Conservation (phyloP, 2,888 invertebrate species). For the Drosophila putrida region DNA sequence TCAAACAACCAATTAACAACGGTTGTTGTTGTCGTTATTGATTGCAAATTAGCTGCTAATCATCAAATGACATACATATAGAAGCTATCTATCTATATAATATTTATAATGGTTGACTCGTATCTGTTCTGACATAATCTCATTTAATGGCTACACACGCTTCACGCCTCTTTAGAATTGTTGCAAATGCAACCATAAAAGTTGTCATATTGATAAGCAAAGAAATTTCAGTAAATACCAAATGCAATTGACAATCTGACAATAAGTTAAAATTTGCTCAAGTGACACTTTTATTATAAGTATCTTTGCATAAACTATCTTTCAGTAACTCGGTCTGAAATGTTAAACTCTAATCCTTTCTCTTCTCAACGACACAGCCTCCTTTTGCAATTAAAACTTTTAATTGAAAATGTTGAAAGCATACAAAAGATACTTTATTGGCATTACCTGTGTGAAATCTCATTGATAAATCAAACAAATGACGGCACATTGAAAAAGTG, state of each 20-base stretch:
- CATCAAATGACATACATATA: constrained; percentile 18
- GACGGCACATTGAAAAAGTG: constrained; percentile 3
- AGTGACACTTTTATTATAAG: background rate
- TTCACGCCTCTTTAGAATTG: too few relatives aligned
- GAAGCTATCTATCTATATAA: constrained; percentile 15
- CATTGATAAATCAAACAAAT: constrained; percentile 17
- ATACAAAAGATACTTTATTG: constrained; percentile 9
- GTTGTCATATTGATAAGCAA: constrained; percentile 18
- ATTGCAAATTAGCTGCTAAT: constrained; percentile 70
- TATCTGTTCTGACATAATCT: constrained; percentile 48
- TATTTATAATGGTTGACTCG: constrained; percentile 1
- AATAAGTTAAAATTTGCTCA: constrained; percentile 4
- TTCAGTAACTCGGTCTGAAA: background rate
- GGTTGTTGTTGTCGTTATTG: constrained; percentile 46
- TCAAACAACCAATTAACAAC: constrained; percentile 47
- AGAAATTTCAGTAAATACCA: constrained; percentile 4
- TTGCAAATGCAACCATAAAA: constrained; percentile 5
- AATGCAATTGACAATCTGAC: constrained; percentile 7
- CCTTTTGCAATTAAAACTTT: constrained; percentile 68
- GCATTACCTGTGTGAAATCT: constrained; percentile 22
- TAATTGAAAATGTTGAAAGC: constrained; percentile 65
- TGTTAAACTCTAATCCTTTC: constrained; percentile 1
- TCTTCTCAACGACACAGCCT: background rate
- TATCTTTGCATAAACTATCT: background rate
- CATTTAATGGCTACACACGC: background rate